These are phyloP conservation scores for Palaemon carinicauda DNA, from an alignment of 1,140 invertebrate species.

Conservation along the genomic window DNA sequence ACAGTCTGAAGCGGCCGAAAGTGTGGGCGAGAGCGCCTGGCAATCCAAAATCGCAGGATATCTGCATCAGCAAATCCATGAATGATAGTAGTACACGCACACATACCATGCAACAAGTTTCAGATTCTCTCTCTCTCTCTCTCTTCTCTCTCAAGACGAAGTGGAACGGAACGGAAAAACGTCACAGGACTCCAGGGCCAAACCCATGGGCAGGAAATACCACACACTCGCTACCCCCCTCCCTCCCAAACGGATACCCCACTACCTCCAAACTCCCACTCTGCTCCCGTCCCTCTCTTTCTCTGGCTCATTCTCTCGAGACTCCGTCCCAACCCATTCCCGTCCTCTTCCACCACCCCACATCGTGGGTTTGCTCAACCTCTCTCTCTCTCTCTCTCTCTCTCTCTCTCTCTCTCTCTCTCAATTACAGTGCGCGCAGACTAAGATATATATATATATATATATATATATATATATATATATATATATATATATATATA, in stretches of 20 bases:
- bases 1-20: no score
- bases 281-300: not conserved
- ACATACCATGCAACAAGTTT: no score
- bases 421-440: not conserved
- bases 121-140: not conserved
- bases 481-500: not conserved
- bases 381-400: not conserved
- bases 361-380: not conserved
- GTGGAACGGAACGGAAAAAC: slow-evolving; percentile 32
- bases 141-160: slow-evolving; percentile 3
- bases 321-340: not conserved
- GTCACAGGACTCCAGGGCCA: not conserved
- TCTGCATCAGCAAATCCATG: not conserved
- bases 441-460: not conserved
- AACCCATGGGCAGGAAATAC: slow-evolving; percentile 26
- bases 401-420: not conserved
- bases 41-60: no score
- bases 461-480: not conserved
- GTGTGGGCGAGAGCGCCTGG: no score
- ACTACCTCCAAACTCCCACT: not conserved
- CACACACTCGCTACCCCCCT: not conserved
- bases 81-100: no score
- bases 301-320: not conserved
- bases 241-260: not conserved
- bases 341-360: not conserved